phyloP scores from a whole-genome alignment of 2,113 vertebrate species.

The Cnemophilus loriae region DNA sequence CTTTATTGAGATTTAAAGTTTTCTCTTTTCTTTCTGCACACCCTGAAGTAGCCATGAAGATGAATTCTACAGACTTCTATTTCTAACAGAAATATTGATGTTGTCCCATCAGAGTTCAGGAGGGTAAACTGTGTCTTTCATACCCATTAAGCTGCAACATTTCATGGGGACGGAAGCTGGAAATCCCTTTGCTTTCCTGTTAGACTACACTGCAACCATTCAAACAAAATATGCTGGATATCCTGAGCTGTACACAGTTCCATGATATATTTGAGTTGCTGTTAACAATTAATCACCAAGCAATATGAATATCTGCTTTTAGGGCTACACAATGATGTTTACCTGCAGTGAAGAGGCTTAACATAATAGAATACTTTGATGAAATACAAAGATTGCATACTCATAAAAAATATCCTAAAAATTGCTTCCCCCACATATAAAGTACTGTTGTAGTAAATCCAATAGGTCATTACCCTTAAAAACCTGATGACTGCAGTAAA shows the following conservation, averaged over 20 bases:
- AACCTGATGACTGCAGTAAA: neutral
- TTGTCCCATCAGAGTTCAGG: neutral
- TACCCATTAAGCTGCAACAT: neutral
- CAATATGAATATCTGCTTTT: neutral
- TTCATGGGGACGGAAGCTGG: neutral
- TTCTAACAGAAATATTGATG: neutral
- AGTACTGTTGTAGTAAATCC: neutral
- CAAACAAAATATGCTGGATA: neutral
- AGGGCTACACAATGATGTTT: neutral
- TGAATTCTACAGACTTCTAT: neutral
- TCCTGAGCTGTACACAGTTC: neutral
- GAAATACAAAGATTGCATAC: neutral
- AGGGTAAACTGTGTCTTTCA: neutral
- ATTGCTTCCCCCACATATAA: neutral
- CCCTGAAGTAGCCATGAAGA: neutral
- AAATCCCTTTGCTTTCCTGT: neutral
- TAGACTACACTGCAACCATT: neutral
- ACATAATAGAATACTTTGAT: neutral
- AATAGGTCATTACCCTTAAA: neutral
- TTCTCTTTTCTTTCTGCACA: neutral
- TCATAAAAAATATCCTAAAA: neutral
- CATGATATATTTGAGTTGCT: neutral
- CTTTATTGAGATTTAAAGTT: neutral
- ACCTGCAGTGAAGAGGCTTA: neutral
- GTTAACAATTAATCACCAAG: neutral